These are phyloP conservation scores for Anoura caudifer DNA, from an alignment of 2,113 vertebrate genomes.

Conservation along the genomic window DNA sequence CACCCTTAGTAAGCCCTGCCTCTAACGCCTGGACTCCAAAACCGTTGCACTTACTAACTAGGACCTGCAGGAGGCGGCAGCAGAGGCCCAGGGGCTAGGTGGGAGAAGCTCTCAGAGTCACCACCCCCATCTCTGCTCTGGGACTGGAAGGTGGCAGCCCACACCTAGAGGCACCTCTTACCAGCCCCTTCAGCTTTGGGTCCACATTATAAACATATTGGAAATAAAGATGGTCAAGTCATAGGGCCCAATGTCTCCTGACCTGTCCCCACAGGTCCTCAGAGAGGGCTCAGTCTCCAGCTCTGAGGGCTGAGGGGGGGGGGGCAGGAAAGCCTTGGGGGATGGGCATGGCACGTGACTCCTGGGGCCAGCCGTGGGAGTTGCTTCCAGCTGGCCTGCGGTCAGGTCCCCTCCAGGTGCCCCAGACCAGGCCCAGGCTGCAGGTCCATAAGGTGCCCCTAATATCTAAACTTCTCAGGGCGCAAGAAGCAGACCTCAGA, in stretches of 20 bases:
- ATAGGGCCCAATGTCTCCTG: neutral
- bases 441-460: rapidly evolving
- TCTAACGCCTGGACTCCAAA: neutral
- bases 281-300: neutral
- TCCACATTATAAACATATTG: conserved; percentile 58
- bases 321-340: neutral
- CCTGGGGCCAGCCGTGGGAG: no score
- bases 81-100: rapidly evolving
- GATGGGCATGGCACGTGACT: neutral
- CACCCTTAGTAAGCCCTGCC: neutral
- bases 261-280: neutral
- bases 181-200: neutral
- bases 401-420: rapidly evolving
- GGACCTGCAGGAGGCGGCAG: neutral
- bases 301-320: neutral
- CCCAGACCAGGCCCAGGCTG: neutral
- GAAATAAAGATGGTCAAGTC: conserved; percentile 60
- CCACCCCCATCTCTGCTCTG: rapidly evolving
- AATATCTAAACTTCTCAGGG: neutral
- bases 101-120: neutral
- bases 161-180: conserved; percentile 55
- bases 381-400: neutral
- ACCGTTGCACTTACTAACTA: neutral
- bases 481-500: rapidly evolving
- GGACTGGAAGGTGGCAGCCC: neutral